phyloP scores from a whole-genome alignment of 2,113 vertebrate species.

The Ciconia stormi region DNA sequence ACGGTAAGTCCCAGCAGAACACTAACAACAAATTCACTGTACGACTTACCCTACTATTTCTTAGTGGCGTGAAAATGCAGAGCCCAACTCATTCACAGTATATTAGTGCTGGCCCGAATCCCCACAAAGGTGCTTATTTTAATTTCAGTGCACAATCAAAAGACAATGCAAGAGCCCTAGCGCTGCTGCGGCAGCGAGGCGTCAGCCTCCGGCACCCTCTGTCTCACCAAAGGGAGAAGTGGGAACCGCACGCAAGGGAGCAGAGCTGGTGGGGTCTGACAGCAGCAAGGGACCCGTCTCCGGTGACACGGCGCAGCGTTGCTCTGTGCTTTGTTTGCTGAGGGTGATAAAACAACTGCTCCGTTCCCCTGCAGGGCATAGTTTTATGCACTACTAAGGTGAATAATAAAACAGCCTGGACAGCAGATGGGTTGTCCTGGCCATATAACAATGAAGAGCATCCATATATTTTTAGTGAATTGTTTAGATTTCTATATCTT shows the following conservation, averaged over 20 bases:
- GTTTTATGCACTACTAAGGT: neutral
- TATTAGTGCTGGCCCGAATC: neutral
- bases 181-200: neutral
- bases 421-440: neutral
- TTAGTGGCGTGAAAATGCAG: neutral
- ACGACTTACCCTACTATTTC: neutral
- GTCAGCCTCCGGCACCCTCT: neutral
- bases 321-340: neutral
- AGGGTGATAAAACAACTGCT: neutral
- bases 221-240: neutral
- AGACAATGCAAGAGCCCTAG: neutral
- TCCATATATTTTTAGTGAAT: neutral
- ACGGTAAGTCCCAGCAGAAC: neutral
- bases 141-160: neutral
- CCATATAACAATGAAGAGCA: neutral
- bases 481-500: neutral
- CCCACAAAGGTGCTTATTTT: accelerated
- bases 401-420: neutral
- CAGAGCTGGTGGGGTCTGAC: neutral
- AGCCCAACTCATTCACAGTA: neutral
- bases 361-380: neutral
- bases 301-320: accelerated
- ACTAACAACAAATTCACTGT: neutral
- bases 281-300: neutral
- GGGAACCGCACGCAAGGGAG: neutral